Conservation (phyloP, 2,797 vertebrate species). For the Selene dorsalis region DNA sequence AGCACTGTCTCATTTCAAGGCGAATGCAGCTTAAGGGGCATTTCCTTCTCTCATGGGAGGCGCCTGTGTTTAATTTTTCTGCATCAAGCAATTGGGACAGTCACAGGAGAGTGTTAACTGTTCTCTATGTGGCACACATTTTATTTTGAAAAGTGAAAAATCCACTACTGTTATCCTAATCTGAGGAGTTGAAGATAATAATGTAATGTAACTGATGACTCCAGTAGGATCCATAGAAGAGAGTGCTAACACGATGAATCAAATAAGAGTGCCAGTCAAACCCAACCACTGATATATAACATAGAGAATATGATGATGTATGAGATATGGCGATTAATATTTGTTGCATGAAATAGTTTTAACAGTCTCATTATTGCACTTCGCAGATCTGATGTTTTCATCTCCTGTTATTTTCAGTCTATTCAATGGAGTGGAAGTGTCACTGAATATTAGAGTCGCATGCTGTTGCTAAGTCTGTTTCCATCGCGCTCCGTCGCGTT, state of each 20-base stretch:
- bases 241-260: background rate
- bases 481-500: background rate
- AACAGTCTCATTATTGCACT: background rate
- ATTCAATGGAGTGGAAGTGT: background rate
- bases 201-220: too few relatives aligned
- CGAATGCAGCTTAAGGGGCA: constrained; percentile 52
- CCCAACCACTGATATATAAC: background rate
- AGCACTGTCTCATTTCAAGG: constrained; percentile 53
- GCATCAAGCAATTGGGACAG: constrained; percentile 39
- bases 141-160: background rate
- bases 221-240: background rate
- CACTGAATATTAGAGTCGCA: background rate
- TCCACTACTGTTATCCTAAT: background rate
- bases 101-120: background rate
- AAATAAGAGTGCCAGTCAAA: background rate
- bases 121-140: background rate
- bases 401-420: background rate
- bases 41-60: constrained; percentile 34
- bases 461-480: background rate
- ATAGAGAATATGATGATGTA: background rate
- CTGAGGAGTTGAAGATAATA: background rate
- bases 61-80: constrained; percentile 51
- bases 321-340: background rate
- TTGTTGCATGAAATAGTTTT: background rate
- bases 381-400: background rate